Percentiles rank a stretch among this genome's conserved stretches.
Conservation (phyloP, 2,113 vertebrate species). For the Silurus asotus region DNA sequence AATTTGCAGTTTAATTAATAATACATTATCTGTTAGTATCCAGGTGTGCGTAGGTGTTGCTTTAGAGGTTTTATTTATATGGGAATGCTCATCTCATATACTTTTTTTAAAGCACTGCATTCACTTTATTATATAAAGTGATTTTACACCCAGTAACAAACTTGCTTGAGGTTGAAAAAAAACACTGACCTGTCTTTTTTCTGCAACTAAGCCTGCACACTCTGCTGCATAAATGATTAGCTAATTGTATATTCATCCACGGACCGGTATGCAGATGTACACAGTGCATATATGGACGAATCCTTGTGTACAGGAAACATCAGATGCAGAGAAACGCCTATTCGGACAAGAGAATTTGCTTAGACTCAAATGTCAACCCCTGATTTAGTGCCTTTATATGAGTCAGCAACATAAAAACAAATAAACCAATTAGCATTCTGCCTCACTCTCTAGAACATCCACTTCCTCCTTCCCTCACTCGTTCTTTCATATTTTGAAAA, state of each 20-base stretch:
- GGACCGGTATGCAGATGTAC: neutral
- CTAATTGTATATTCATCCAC: neutral
- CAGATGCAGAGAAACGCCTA: neutral
- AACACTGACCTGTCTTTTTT: neutral
- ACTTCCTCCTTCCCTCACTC: neutral
- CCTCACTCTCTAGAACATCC: constrained; percentile 14
- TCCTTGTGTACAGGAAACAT: neutral
- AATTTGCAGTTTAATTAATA: neutral
- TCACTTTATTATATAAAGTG: neutral
- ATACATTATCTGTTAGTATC: neutral
- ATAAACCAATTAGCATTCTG: neutral
- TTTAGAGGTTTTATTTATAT: neutral
- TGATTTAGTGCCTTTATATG: neutral
- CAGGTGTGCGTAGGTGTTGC: no score
- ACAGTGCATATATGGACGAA: neutral
- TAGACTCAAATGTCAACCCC: neutral
- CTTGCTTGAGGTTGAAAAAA: neutral
- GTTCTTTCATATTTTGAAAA: constrained; percentile 59
- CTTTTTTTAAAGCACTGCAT: neutral
- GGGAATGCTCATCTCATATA: neutral
- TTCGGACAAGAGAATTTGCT: neutral
- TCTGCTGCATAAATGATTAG: neutral
- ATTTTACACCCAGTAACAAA: neutral
- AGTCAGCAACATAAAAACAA: neutral
- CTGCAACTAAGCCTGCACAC: neutral